Evolutionary conservation across 1,140 invertebrate genomes (phyloP).

Genomic region (Drosophila setifemur): DNA sequence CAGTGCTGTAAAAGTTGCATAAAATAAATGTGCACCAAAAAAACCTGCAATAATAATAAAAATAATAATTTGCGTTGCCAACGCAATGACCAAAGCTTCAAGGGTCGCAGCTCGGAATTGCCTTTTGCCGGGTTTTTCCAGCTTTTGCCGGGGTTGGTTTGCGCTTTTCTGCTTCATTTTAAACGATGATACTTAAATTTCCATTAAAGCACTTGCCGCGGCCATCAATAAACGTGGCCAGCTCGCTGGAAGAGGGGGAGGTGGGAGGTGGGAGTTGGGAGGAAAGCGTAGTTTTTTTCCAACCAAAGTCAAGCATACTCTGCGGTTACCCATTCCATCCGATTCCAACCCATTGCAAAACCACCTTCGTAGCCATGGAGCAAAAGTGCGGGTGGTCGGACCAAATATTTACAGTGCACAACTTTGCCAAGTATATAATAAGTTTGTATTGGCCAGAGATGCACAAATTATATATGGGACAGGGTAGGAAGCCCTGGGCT

Average conservation of each 20-base stretch:
- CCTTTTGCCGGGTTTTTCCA: conserved; percentile 4
- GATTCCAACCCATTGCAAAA: not conserved
- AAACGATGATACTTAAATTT: conserved; percentile 81
- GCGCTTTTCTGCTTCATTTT: conserved; percentile 76
- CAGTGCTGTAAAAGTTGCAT: conserved; percentile 65
- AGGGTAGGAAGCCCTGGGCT: not conserved
- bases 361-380: conserved; percentile 5
- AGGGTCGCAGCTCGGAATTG: conserved; percentile 42
- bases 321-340: conserved; percentile 44
- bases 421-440: conserved; percentile 60
- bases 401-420: conserved; percentile 72
- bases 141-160: conserved; percentile 24
- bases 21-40: conserved; percentile 70
- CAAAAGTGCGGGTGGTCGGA: conserved; percentile 30
- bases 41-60: conserved; percentile 63
- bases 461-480: conserved; percentile 6
- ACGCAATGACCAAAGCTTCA: conserved; percentile 54
- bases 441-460: conserved; percentile 55
- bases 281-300: conserved; percentile 49
- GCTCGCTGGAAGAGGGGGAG: not conserved
- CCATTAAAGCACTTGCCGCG: conserved; percentile 77
- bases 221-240: conserved; percentile 69
- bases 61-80: conserved; percentile 69
- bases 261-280: not conserved
- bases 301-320: conserved; percentile 68